Percentiles rank a stretch among this genome's conserved stretches.
These are phyloP conservation scores for Gasterosteus aculeatus DNA, from an alignment of 2,113 vertebrate genomes.

Conservation along the genomic window DNA sequence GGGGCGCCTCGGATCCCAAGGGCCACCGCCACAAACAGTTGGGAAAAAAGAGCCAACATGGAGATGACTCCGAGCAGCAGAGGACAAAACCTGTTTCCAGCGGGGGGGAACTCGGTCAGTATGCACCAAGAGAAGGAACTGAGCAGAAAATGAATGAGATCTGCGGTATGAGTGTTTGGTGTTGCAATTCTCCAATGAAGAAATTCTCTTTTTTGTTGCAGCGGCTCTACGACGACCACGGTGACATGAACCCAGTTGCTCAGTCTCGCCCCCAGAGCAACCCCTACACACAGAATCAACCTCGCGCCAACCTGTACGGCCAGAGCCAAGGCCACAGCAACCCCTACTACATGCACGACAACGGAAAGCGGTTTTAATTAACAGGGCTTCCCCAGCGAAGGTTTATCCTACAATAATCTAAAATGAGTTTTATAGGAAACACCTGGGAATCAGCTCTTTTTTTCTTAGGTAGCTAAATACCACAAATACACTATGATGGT, in stretches of 20 bases:
- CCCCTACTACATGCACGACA: slow-evolving; percentile 37
- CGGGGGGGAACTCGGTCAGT: slow-evolving; percentile 45
- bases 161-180: background rate
- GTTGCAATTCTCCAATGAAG: background rate
- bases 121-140: background rate
- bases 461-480: background rate
- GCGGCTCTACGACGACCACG: slow-evolving; percentile 16
- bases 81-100: slow-evolving; percentile 43
- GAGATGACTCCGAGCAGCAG: slow-evolving; percentile 61
- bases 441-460: background rate
- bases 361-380: slow-evolving; percentile 27
- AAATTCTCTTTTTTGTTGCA: slow-evolving; percentile 29
- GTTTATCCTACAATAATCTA: background rate
- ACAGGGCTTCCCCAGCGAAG: background rate
- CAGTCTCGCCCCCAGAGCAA: background rate
- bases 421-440: background rate
- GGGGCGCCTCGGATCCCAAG: slow-evolving; percentile 74
- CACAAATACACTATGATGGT: background rate
- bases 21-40: slow-evolving; percentile 56
- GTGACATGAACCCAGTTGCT: slow-evolving; percentile 7
- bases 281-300: slow-evolving; percentile 9
- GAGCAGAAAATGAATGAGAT: background rate
- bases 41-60: slow-evolving; percentile 61
- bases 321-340: slow-evolving; percentile 62
- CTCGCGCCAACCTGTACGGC: slow-evolving; percentile 39